Evolutionary conservation across 1,140 invertebrate genomes (phyloP).

Genomic region (Bathynomus jamesi): DNA sequence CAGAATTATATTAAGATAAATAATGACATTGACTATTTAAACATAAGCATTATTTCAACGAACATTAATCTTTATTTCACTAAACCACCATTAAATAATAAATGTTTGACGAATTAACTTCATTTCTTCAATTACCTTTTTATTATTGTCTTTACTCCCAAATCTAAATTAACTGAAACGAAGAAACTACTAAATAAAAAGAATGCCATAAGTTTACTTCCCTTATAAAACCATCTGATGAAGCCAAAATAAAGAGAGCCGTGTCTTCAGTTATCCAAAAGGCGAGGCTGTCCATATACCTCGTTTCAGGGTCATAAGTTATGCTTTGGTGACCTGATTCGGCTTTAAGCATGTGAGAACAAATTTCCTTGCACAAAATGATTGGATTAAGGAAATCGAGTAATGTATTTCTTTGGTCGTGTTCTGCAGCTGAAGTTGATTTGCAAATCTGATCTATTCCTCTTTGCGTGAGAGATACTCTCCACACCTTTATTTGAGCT

Average conservation of each 20-base stretch:
- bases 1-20: neutral
- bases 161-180: neutral
- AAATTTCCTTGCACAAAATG: neutral
- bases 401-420: neutral
- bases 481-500: neutral
- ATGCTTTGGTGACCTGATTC: neutral
- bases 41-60: neutral
- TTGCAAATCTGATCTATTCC: neutral
- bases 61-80: no score
- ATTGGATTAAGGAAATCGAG: neutral
- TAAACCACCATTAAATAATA: no score
- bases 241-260: neutral
- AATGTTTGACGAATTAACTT: no score
- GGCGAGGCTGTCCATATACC: neutral
- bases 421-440: neutral
- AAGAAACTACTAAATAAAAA: neutral
- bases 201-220: neutral
- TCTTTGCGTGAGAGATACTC: neutral
- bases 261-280: neutral
- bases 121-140: no score
- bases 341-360: neutral
- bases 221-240: neutral
- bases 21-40: neutral
- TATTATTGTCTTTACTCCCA: no score
- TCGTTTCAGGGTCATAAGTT: neutral